Conservation (phyloP, 2,888 invertebrate genomes). For the Pimpla rufipes region DNA sequence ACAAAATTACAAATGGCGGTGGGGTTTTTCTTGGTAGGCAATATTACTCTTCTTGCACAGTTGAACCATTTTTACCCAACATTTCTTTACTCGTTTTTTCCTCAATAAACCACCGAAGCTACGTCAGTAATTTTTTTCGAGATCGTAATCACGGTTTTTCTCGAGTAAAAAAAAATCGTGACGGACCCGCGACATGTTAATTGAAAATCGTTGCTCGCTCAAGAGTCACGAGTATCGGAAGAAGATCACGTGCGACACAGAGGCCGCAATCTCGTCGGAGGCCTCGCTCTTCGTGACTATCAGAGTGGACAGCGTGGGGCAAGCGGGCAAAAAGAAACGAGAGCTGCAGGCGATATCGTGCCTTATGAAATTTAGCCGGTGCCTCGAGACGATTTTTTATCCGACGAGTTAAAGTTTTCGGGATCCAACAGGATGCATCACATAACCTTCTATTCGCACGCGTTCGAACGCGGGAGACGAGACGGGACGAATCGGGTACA, state of each 20-base stretch:
- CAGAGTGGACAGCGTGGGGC: background rate
- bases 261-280: constrained; percentile 9
- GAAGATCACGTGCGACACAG: constrained; percentile 8
- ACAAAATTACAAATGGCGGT: no score
- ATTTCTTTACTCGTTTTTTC: no score
- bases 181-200: background rate
- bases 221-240: background rate
- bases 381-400: constrained; percentile 23
- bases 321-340: no score
- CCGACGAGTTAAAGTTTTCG: constrained; percentile 24
- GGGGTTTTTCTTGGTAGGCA: no score
- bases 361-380: constrained; percentile 35
- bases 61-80: no score
- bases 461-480: constrained; percentile 10
- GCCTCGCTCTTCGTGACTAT: constrained; percentile 31
- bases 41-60: no score
- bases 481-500: constrained; percentile 7
- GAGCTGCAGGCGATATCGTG: constrained; percentile 22
- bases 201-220: constrained; percentile 3
- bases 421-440: constrained; percentile 41
- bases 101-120: no score
- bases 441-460: constrained; percentile 20
- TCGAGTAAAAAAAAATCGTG: no score
- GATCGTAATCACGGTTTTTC: no score
- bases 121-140: no score